Evolutionary conservation across 2,113 vertebrate genomes (phyloP).

Genomic region (Pollimyrus isidori): DNA sequence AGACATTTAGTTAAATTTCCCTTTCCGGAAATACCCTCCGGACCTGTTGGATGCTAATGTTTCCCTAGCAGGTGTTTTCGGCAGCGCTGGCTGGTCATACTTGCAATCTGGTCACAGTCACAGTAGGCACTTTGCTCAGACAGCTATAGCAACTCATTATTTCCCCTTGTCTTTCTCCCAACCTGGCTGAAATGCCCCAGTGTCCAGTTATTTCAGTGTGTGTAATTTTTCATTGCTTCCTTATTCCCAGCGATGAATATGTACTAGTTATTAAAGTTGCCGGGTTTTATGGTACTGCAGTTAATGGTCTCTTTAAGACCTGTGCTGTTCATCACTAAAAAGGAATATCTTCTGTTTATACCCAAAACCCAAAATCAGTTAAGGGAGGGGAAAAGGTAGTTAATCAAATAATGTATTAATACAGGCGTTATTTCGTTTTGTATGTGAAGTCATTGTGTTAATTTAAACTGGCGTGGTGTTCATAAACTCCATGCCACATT

Average conservation of each 20-base stretch:
- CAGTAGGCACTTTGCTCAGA: not conserved
- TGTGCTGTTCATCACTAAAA: not conserved
- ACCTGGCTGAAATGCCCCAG: not conserved
- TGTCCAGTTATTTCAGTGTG: not conserved
- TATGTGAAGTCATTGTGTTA: not conserved
- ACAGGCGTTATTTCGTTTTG: not conserved
- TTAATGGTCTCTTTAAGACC: not conserved
- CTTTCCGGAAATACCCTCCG: not conserved
- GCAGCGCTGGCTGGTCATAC: not conserved
- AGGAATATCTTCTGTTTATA: not conserved
- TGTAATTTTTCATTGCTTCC: not conserved
- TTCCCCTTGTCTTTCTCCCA: not conserved
- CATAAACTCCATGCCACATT: not conserved
- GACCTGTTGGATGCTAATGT: conserved; percentile 9
- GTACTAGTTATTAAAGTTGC: not conserved
- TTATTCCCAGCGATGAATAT: conserved; percentile 4
- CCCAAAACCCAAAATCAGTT: not conserved
- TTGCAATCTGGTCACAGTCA: not conserved
- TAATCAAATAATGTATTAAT: not conserved
- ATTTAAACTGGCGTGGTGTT: not conserved
- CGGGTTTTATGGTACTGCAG: not conserved
- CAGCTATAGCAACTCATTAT: not conserved
- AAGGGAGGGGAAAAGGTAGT: not conserved
- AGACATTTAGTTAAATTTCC: conserved; percentile 8
- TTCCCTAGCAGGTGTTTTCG: not conserved